A percentile compares a stretch with the other conserved stretches of the same genome.
These are phyloP conservation scores for Eustalomyia histrio DNA, from an alignment of 2,888 invertebrate genomes.

Conservation along the genomic window DNA sequence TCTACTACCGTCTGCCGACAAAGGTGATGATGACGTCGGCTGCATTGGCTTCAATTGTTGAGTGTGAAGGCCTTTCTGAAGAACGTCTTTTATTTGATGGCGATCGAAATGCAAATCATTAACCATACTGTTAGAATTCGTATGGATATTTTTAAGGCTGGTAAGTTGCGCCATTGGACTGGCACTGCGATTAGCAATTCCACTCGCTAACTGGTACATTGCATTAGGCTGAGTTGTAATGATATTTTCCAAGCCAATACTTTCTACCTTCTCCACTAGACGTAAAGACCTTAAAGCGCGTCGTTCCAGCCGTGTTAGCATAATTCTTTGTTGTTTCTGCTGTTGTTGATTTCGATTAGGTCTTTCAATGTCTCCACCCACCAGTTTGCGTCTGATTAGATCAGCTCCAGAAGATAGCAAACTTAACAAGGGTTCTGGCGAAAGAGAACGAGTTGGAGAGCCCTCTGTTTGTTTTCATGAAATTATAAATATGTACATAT, in stretches of 20 bases:
- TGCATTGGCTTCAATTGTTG: constrained; percentile 22
- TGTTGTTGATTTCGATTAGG: constrained; percentile 75
- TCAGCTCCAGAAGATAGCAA: constrained; percentile 84
- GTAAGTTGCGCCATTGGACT: constrained; percentile 91
- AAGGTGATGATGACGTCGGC: constrained; percentile 9
- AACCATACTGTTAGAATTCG: constrained; percentile 76
- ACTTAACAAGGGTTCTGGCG: constrained; percentile 80
- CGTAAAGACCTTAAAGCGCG: constrained; percentile 81
- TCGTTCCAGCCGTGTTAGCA: constrained; percentile 77
- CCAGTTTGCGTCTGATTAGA: constrained; percentile 83
- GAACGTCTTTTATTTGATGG: constrained; percentile 75
- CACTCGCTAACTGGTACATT: constrained; percentile 82
- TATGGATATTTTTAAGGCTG: constrained; percentile 83
- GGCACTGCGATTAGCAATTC: constrained; percentile 81
- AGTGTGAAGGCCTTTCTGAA: constrained; percentile 73
- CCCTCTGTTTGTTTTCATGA: constrained; percentile 70
- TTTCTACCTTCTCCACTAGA: constrained; percentile 84
- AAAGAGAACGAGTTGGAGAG: constrained; percentile 82
- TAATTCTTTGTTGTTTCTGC: constrained; percentile 76
- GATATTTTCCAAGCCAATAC: constrained; percentile 84
- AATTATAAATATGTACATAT: not conserved
- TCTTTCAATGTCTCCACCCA: constrained; percentile 80
- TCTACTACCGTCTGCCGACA: not conserved
- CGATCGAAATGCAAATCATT: constrained; percentile 80
- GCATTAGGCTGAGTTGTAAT: constrained; percentile 83